Percentiles rank a stretch among this genome's conserved stretches.
Evolutionary conservation across 1,140 invertebrate species (phyloP).

Genomic region (Phocides pigmalion): DNA sequence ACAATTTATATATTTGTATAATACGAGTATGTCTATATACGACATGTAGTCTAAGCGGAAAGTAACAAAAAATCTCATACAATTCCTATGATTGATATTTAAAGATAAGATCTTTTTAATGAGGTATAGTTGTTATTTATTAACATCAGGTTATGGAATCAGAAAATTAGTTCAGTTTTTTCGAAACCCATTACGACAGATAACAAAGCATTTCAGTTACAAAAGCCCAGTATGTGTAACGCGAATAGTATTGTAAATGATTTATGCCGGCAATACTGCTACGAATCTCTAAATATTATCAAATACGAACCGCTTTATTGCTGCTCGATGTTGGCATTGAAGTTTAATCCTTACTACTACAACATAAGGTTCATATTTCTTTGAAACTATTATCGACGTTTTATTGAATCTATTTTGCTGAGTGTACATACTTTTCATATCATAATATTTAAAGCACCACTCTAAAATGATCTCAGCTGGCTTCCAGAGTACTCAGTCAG

Average conservation of each 20-base stretch:
- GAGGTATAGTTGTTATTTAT: not conserved
- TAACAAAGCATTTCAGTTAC: conserved; percentile 37
- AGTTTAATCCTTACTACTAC: not conserved
- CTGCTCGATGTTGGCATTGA: not conserved
- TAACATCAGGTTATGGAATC: conserved; percentile 3
- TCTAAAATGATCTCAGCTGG: conserved; percentile 35
- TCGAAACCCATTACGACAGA: conserved; percentile 27
- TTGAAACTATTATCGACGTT: not conserved
- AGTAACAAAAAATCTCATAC: not conserved
- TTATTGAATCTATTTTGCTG: conserved; percentile 5
- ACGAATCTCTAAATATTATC: conserved; percentile 27
- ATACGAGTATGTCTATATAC: not conserved
- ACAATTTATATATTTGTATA: no score
- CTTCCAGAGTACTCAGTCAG: conserved; percentile 8
- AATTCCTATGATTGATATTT: not conserved
- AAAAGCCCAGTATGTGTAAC: conserved; percentile 41
- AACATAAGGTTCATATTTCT: not conserved
- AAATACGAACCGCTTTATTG: not conserved
- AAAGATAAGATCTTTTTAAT: not conserved
- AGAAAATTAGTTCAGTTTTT: conserved; percentile 22
- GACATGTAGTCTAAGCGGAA: not conserved
- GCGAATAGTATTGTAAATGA: conserved; percentile 41
- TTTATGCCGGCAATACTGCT: conserved; percentile 35
- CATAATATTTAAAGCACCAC: conserved; percentile 24
- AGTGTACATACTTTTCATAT: conserved; percentile 18